Conservation (phyloP, 2,797 vertebrate species). For the Siniperca obscura region DNA sequence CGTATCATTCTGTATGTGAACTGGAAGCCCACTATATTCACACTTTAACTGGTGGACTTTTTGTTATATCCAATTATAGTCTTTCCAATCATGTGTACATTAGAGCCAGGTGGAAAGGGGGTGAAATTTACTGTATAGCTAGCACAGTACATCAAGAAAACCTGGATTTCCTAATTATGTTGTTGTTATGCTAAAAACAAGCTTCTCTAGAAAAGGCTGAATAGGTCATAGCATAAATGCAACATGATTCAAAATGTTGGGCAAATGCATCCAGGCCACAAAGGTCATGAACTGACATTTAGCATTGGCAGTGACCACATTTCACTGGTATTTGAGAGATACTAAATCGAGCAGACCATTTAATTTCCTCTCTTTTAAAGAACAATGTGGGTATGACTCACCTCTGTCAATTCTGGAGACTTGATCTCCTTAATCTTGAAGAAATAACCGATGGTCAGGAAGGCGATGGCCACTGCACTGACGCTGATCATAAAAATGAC, state of each 20-base stretch:
- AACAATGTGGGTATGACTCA: constrained; percentile 18
- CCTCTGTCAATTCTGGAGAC: constrained; percentile 96
- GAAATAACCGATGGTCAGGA: constrained; percentile 98
- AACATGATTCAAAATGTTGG: not conserved
- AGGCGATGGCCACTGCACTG: constrained; percentile 97
- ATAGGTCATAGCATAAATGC: not conserved
- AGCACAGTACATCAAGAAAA: not conserved
- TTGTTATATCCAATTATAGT: not conserved
- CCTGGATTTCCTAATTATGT: not conserved
- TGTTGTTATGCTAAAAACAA: not conserved
- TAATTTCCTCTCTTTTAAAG: not conserved
- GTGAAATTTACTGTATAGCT: not conserved
- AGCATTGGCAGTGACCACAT: not conserved
- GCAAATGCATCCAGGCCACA: not conserved
- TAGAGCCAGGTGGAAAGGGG: not conserved
- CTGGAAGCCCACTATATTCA: not conserved
- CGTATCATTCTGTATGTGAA: not conserved
- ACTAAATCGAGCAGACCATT: not conserved
- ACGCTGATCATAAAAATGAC: constrained; percentile 99
- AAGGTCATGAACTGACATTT: constrained; percentile 22
- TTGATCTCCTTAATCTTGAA: constrained; percentile 99
- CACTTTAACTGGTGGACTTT: not conserved
- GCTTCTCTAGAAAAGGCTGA: not conserved
- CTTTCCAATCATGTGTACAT: not conserved
- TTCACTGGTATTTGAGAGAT: constrained; percentile 1